Evolutionary conservation across 2,797 vertebrate species (phyloP), one percentile per base, ranked within the genome.

Genomic region (Moxostoma hubbsi): DNA sequence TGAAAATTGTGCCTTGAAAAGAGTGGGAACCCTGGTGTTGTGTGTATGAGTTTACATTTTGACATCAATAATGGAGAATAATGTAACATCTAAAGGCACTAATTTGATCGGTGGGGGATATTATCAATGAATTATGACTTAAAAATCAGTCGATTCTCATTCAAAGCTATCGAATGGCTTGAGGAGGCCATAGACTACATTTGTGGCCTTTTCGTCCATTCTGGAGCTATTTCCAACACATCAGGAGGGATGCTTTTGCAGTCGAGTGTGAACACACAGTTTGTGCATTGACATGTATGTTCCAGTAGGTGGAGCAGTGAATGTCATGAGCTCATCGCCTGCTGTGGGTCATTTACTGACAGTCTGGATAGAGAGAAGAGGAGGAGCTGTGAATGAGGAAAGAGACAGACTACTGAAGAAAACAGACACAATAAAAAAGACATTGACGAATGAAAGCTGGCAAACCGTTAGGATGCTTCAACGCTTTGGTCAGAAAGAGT

Each of bases 371-470:
- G 24, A 62, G 36, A 63, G 2, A 8, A 62, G 71, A 51, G 70
- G 55, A 59, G 55, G 46, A 50, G 54, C 15, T 12, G n/a, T 58
- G 69, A 13, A 58, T 18, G 10, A 6, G 16, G 54, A 58, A 6
- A 18, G 43, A 58, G 70, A 54, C 57, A 61, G 53, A 55, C 68
- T 15, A 16, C 24, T 67, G 7, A 13, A 70, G 50, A 49, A 62
- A 43, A 68, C 46, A 68, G 24, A 69, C 66, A 77, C 73, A 75
- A 75, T 62, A 53, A 46, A 51, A 67, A 57, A 9, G 62, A 51
- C 55, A 15, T 10, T 62, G 58, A 63, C 49, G 43, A 61, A 68
- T 46, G 66, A 61, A 55, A 55, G 36, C 65, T 75, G 65, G 65
- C 36, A 15, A 24, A n/a, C 36, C 62, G 1, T 4, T n/a, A 0